Evolutionary conservation across 2,888 invertebrate genomes (phyloP), one percentile per base, ranked within the genome.

Genomic region (Ennomos quercinarius): DNA sequence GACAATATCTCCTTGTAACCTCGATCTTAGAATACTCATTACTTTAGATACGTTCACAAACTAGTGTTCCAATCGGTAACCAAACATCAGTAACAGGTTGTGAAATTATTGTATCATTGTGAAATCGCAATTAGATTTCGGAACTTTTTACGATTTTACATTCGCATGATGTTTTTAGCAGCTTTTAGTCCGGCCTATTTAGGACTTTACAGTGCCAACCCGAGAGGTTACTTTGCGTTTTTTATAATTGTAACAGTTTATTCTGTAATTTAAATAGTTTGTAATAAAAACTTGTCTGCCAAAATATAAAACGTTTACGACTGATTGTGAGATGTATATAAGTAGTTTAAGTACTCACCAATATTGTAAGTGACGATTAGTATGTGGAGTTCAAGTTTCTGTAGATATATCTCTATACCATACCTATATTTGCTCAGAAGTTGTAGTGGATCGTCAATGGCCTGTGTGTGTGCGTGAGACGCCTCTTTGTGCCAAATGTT

Each of bases 391-490:
- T 81, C 79, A 50, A 41, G 81, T 83, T 84, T 85, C 81, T 89
- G 87, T 91, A 91, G 91, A 90, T 90, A 78, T 73, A 67, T 76
- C 82, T 76, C 80, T 83, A 27, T 27, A 89, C 54, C 90, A 91
- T 92, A 89, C 90, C 92, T 91, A 91, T 86, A 91, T 88, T 92
- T 92, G 91, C 92, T 92, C 92, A 91, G 90, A 86, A 81, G 77
- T 79, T 77, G 83, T 89, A 87, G 90, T 83, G 70, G 76, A 79
- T 71, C 71, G 78, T 75, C 77, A 72, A 77, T 77, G 79, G 85
- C 79, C 82, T 78, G 80, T 73, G 77, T 81, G 82, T 81, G 81
- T 78, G 87, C 89, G 89, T 87, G 72, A 79, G 82, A 87, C 86
- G 88, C 86, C 83, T 88, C 81, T 81, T 82, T 87, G 91, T 91